Evolutionary conservation across 2,888 invertebrate species (phyloP), one percentile per base, ranked within the genome.

Genomic region (Drosophila austrosaltans): DNA sequence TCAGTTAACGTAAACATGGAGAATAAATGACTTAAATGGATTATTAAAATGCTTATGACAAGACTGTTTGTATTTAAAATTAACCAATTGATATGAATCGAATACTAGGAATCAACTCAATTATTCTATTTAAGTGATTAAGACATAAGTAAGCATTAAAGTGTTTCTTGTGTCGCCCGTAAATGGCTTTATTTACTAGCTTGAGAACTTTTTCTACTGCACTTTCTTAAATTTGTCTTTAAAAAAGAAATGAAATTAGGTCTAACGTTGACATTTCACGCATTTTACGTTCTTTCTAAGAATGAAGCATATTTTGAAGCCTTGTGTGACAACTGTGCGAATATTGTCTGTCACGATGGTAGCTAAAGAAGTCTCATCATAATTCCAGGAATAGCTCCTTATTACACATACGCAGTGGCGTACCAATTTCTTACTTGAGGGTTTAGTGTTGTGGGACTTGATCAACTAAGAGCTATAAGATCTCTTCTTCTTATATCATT

Each of bases 1-100:
- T 30, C 56, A 56, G 8, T 56, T 32, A 7, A 56, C 32, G 16
- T 56, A 56, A 54, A 32, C 20, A 54, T 54, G 8, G n/a, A 30
- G 44, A 48, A 20, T 48, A 8, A 48, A 48, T 25, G 25, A 16
- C 22, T 12, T 48, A 12, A 48, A 48, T 48, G 48, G 48, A 48
- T 48, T 25, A 48, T 25, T 12, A 48, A 48, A 48, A 48, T 22
- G 44, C 8, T 48, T 22, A n/a, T 40, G 40, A 40, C 40, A 40
- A n/a, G 4, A 40, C 2, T 40, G 3, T 48, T 36, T 36, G 8
- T 20, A 20, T 20, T 25, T 22, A 1, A 48, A 48, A 22, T 48
- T 3, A 22, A 48, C 22, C 10, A 22, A 48, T 48, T 22, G 22
- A 48, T 10, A 48, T 22, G 22, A 10, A 8, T 8, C 8, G 32